Base-by-base conservation (phyloP, 2,888 invertebrate species). In the Serripes groenlandicus region DNA sequence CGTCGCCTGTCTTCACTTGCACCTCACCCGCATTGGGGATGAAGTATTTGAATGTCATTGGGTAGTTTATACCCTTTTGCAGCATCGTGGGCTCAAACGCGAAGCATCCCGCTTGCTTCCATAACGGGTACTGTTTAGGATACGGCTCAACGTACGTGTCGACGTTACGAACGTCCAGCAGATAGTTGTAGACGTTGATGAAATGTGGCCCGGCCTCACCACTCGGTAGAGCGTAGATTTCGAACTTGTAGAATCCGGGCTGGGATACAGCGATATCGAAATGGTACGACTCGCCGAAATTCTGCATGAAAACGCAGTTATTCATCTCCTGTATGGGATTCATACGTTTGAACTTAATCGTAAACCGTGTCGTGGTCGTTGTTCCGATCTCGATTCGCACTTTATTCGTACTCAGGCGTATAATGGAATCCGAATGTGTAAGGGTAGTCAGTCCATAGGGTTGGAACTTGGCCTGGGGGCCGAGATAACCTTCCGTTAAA, bases 61-160 rank as follows among this genome's bases (percentile, higher is more conserved):
- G 84, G 34, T 89, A 90, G 1, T 87, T 78, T 52, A 81, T 83
- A 0, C 90, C 90, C 30, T 85, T 87, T 71, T 91, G 86, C n/a
- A 92, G 69, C 81, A 86, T 88, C 52, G 89, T 82, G 0, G 92
- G 92, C 42, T 92, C 92, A 60, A 83, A 89, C 30, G 92, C 83
- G 70, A 88, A 92, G 37, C 92, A 91, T 0, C 90, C 89, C 42
- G 91, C 89, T 42, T 89, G 89, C 68, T 91, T 92, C 92, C 92
- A 92, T 7, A 85, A 71, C 9, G 91, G 92, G 76, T 92, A 92
- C 79, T 92, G 92, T 68, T 92, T 92, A 7, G 92, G 92, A 74
- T 89, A 91, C 0, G 91, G 81, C 23, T 88, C 83, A 1, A 88
- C 90, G 66, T 90, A 90, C 11, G 75, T 76, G 58, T 88, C 85